Evolutionary conservation across 2,113 vertebrate species (phyloP), one percentile per base, ranked within the genome.

Genomic region (Ploceus nigricollis): DNA sequence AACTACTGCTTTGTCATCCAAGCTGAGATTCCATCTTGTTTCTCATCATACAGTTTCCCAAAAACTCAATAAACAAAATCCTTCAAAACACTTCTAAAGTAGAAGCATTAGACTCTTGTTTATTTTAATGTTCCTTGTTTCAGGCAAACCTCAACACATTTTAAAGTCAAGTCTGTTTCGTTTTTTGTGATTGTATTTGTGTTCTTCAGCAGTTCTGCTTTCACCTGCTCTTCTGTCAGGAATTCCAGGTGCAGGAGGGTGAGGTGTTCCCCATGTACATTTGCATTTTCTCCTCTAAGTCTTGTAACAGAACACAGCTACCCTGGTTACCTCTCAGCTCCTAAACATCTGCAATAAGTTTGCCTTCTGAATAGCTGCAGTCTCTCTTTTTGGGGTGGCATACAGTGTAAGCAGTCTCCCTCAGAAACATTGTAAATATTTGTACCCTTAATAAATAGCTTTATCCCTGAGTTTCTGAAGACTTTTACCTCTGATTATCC

Each of bases 241-340:
- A 80, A 31, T 35, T 71, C 35, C 12, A 7, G 17, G 33, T 45
- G 35, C 47, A 68, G 63, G 44, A 80, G 24, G 9, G 53, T 3
- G 2, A 10, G 0, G 0, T 1, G 1, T 40, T 93, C 6, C 37
- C 31, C 1, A 0, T 54, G 42, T 64, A 13, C 19, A 23, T 60
- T 87, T 84, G 10, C 1, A 1, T 51, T 8, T 35, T 92, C 15
- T 73, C 12, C 12, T 53, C 61, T 79, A 27, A 61, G 25, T 12
- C 5, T 0, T 0, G 0, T 53, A 35, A 65, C 44, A 64, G 20
- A 78, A 12, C 30, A 9, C 17, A 68, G 24, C 24, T 76, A 7
- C 40, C 64, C 27, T 71, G 24, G 7, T 86, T 58, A 44, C 25
- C 7, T 77, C 45, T 82, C 31, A 25, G 13, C 28, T 85, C 48